Evolutionary conservation across 2,888 invertebrate species (phyloP).

Genomic region (Epistrophe grossulariae): DNA sequence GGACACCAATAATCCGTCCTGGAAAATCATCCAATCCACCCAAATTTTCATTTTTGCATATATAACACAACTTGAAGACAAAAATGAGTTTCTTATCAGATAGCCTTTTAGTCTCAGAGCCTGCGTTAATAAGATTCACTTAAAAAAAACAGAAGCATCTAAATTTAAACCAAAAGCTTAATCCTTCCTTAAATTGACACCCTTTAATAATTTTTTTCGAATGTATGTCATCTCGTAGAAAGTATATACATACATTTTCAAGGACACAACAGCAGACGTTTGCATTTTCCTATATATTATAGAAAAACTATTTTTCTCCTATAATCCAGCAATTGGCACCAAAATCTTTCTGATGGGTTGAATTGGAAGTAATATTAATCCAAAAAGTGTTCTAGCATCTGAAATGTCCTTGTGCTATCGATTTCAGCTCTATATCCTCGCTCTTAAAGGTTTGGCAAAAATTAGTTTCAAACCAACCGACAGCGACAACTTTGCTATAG

Average conservation of each 20-base stretch:
- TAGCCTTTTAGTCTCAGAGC: no score
- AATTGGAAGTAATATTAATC: neutral
- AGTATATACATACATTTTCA: neutral
- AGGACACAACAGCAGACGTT: neutral
- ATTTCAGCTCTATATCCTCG: neutral
- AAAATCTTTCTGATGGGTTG: neutral
- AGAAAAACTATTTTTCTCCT: conserved; percentile 25
- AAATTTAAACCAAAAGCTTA: no score
- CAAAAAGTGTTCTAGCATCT: neutral
- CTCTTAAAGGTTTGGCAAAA: conserved; percentile 7
- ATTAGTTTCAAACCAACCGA: conserved; percentile 25
- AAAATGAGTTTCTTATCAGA: no score
- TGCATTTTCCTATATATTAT: neutral
- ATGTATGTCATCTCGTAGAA: neutral
- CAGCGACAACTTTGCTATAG: neutral
- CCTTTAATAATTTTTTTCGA: neutral
- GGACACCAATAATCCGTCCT: no score
- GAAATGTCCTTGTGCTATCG: neutral
- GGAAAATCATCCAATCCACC: no score
- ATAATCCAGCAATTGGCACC: neutral
- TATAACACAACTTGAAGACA: no score
- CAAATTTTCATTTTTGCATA: no score
- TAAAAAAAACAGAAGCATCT: no score
- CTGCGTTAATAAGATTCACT: no score
- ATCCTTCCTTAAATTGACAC: no score